These are phyloP conservation scores for Deroptyus accipitrinus DNA, from an alignment of 2,113 vertebrate species.

Conservation along the genomic window DNA sequence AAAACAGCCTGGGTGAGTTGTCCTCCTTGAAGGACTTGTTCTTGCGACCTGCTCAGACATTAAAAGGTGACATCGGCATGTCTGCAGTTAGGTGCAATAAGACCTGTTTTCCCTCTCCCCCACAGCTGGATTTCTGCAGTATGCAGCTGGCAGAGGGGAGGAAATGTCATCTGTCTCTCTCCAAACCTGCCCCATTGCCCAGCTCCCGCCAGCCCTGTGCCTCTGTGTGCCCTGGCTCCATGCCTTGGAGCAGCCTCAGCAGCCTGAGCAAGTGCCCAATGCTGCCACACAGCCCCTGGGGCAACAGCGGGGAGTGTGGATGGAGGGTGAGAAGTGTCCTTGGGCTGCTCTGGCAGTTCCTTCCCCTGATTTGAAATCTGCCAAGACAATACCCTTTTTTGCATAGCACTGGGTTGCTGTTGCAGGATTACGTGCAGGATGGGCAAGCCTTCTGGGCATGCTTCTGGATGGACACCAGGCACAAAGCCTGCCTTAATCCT, in stretches of 20 bases:
- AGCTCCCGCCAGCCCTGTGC: not conserved
- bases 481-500: not conserved
- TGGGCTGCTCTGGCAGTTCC: not conserved
- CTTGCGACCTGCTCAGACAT: fast-evolving
- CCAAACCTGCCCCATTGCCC: not conserved
- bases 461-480: not conserved
- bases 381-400: not conserved
- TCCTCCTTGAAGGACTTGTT: not conserved
- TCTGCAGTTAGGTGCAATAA: not conserved
- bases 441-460: not conserved
- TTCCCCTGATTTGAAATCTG: not conserved
- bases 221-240: not conserved
- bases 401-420: not conserved
- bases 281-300: not conserved
- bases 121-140: not conserved
- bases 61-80: not conserved
- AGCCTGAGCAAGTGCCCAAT: not conserved
- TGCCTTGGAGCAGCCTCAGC: not conserved
- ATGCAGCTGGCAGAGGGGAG: not conserved
- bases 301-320: not conserved
- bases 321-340: not conserved
- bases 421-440: not conserved
- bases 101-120: not conserved
- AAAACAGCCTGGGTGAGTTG: not conserved
- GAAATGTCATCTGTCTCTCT: not conserved